Evolutionary conservation across 1,140 invertebrate genomes (phyloP).

Genomic region (Cotesia typhae): DNA sequence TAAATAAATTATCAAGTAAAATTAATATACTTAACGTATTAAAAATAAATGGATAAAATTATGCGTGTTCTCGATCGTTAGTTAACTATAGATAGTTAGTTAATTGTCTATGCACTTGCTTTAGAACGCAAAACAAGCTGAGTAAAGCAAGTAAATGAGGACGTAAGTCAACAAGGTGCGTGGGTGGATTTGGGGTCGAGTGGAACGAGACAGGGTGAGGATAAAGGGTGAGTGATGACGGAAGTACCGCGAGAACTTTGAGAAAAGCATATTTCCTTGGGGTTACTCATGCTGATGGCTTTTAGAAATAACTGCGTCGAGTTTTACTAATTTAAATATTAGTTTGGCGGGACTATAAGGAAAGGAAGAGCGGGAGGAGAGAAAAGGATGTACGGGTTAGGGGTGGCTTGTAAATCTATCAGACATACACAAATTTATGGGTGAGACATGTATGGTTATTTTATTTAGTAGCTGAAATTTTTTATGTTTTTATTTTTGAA

Average conservation of each 20-base stretch:
- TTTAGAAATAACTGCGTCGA: conserved; percentile 50
- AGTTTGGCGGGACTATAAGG: conserved; percentile 48
- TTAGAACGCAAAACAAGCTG: too few species aligned
- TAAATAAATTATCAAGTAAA: too few species aligned
- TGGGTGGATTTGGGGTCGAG: too few species aligned
- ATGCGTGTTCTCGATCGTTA: conserved; percentile 12
- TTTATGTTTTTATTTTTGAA: conserved; percentile 5
- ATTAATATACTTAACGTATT: too few species aligned
- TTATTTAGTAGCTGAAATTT: conserved; percentile 61
- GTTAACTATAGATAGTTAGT: neutral
- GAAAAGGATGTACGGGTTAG: conserved; percentile 23
- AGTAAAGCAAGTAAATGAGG: neutral
- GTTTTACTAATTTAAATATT: conserved; percentile 68
- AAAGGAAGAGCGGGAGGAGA: neutral
- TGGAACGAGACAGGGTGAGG: neutral
- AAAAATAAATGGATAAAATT: neutral
- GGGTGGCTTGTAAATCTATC: conserved; percentile 66
- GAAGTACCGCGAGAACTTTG: conserved; percentile 36
- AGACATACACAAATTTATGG: conserved; percentile 63
- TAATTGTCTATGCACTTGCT: conserved; percentile 6
- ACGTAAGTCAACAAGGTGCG: neutral
- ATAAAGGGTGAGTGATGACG: conserved; percentile 4
- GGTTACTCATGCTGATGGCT: conserved; percentile 20
- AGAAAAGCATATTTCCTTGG: conserved; percentile 39
- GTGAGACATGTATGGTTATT: conserved; percentile 61